A percentile compares a stretch with the other conserved stretches of the same genome.
These are phyloP conservation scores for Ceratothoa steindachneri DNA, from an alignment of 2,888 invertebrate species.

Conservation along the genomic window DNA sequence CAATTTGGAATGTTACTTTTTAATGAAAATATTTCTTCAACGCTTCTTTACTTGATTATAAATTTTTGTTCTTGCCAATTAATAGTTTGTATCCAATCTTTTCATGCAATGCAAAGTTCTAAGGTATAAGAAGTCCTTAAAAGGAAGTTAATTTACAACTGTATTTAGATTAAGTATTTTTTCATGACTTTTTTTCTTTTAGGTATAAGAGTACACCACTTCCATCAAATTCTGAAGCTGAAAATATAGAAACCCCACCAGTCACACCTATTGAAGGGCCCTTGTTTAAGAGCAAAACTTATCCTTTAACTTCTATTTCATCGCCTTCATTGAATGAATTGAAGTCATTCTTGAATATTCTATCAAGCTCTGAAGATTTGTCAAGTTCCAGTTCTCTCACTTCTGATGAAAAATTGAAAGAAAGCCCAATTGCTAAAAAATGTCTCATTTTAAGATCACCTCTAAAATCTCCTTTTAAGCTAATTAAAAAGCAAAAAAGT, in stretches of 20 bases:
- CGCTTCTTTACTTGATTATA: too few species aligned
- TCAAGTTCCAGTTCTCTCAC: not conserved
- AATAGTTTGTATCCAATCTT: too few species aligned
- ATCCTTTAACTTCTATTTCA: not conserved
- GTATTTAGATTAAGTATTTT: too few species aligned
- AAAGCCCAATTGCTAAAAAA: too few species aligned
- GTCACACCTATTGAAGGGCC: constrained; percentile 1
- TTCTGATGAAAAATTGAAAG: too few species aligned
- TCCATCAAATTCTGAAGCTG: not conserved
- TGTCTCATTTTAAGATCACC: not conserved
- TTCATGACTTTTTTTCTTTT: not conserved
- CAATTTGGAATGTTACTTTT: too few species aligned
- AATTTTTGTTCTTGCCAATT: too few species aligned
- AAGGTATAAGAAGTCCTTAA: too few species aligned
- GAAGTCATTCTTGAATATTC: not conserved
- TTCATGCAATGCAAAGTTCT: too few species aligned
- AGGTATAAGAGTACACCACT: not conserved
- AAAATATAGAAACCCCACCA: not conserved
- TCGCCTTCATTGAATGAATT: not conserved
- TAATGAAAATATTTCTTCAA: too few species aligned
- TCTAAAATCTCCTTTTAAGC: not conserved
- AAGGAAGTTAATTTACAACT: too few species aligned
- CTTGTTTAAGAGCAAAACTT: not conserved
- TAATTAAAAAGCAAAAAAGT: constrained; percentile 7
- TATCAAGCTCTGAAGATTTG: not conserved